Conservation (phyloP, 2,888 invertebrate genomes). For the Tipula confusa region DNA sequence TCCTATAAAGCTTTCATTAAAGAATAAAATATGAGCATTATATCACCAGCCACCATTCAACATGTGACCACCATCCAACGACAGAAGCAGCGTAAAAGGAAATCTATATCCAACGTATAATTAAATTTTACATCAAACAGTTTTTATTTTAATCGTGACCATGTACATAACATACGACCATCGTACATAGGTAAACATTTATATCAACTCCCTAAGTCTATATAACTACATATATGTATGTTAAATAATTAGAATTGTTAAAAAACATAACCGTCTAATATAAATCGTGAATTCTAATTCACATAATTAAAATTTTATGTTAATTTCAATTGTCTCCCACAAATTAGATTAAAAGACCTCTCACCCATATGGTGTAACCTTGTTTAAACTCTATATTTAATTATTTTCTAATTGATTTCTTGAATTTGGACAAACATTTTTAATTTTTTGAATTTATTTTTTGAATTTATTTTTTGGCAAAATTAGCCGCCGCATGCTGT, state of each 20-base stretch:
- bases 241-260: no score
- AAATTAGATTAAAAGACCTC: background rate
- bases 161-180: no score
- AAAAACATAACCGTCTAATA: background rate
- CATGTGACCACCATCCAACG: no score
- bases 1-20: no score
- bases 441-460: background rate
- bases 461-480: background rate
- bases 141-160: no score
- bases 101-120: no score
- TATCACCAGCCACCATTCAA: no score
- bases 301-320: constrained; percentile 5
- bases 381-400: background rate
- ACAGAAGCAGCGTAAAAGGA: no score
- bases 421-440: background rate
- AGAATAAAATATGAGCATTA: no score
- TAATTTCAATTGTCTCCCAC: constrained; percentile 25
- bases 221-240: background rate
- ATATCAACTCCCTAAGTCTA: background rate
- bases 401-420: constrained; percentile 16
- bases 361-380: background rate
- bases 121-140: no score
- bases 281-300: background rate
- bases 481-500: background rate
- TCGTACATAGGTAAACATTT: no score